Percentiles rank a stretch among this genome's conserved stretches.
phyloP scores from a whole-genome alignment of 2,113 vertebrate genomes.

The Glaucomys volans region DNA sequence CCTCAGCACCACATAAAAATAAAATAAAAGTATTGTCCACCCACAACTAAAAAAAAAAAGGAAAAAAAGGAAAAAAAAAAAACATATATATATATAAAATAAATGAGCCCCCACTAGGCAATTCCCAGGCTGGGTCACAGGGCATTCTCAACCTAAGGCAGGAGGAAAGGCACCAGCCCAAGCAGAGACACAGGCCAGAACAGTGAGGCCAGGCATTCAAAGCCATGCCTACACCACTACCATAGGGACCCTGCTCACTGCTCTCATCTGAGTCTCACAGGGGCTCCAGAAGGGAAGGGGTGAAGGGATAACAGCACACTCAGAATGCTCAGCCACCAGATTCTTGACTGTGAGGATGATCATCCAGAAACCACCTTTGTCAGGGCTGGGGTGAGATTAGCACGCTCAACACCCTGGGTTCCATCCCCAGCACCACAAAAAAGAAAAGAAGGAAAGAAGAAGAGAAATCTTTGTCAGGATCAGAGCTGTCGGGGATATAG shows the following conservation, averaged over 20 bases:
- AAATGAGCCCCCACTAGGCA: too few relatives aligned
- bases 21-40: too few relatives aligned
- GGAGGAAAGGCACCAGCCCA: not conserved
- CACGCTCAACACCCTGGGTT: not conserved
- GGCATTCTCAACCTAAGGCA: not conserved
- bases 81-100: too few relatives aligned
- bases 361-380: not conserved
- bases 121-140: not conserved
- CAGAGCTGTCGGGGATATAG: not conserved
- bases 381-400: not conserved
- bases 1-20: too few relatives aligned
- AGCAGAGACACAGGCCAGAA: not conserved
- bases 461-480: not conserved
- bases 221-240: too few relatives aligned
- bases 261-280: not conserved
- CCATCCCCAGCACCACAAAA: not conserved
- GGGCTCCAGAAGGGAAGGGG: not conserved
- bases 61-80: too few relatives aligned
- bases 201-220: too few relatives aligned
- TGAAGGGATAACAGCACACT: fast-evolving
- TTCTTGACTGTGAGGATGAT: not conserved
- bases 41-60: too few relatives aligned
- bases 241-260: too few relatives aligned
- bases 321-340: not conserved
- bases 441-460: not conserved